Evolutionary conservation across 2,113 vertebrate genomes (phyloP), one percentile per base, ranked within the genome.

Genomic region (Podarcis raffonei): DNA sequence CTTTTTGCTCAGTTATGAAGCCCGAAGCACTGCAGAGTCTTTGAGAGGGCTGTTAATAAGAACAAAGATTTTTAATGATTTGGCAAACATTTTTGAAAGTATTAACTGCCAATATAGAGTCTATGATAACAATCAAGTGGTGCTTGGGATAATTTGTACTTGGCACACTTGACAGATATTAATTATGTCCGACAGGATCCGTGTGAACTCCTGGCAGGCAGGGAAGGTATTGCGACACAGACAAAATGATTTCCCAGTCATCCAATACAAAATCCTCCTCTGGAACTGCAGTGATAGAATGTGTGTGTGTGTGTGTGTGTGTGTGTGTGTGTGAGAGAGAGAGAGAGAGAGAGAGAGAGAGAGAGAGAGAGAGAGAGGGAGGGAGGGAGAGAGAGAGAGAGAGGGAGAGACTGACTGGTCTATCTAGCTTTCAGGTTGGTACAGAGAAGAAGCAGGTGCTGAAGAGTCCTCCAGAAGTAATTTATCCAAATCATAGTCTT

Each of bases 71-170:
- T 62, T 20, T 59, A 87, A 12, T 27, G 0, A 4, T 90, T 74
- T 59, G 65, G 35, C 4, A 42, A 7, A 2, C 59, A 23, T 39
- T 87, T 90, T 85, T 91, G 66, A 75, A 85, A 87, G 85, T 3
- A 48, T 85, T 87, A 83, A 16, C 27, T 87, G 2, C 66, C 72
- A 87, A 20, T 74, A 22, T 78, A 4, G 3, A 81, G 30, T 3
- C 69, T 57, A 1, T 82, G 75, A 66, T 22, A 22, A 53, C 23
- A 75, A 6, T 84, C 48, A 30, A 78, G 1, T 27, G 37, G 3
- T 27, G 8, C 20, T 27, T 78, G 7, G 84, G 20, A 80, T 53
- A 74, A 39, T 2, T 78, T 89, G 42, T 32, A 12, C 0, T 5
- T 66, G 42, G 71, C 83, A 18, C 37, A 86, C 72, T 25, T 9